Conservation (phyloP, 2,888 invertebrate genomes). For the Drosophila pseudotakahashii region DNA sequence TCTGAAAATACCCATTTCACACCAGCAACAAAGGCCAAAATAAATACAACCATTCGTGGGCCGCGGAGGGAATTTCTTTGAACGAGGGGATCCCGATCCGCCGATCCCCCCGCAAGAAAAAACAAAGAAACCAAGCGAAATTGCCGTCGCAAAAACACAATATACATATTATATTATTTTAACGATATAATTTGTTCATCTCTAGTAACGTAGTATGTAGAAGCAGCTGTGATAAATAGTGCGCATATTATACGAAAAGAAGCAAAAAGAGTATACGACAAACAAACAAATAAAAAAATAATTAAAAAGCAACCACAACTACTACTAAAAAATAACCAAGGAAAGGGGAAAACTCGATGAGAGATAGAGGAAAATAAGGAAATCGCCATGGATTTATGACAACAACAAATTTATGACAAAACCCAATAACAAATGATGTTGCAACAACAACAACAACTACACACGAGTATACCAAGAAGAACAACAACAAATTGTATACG, state of each 20-base stretch:
- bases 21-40: background rate
- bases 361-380: slow-evolving; percentile 12
- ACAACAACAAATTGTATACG: slow-evolving; percentile 40
- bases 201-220: slow-evolving; percentile 72
- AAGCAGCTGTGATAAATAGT: slow-evolving; percentile 81
- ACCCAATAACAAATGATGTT: slow-evolving; percentile 35
- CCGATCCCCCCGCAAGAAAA: slow-evolving; percentile 43
- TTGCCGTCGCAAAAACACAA: slow-evolving; percentile 62
- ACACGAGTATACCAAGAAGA: slow-evolving; percentile 56
- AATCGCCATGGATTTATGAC: slow-evolving; percentile 48
- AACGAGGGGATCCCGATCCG: slow-evolving; percentile 48
- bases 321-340: slow-evolving; percentile 16
- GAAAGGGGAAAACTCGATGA: slow-evolving; percentile 13
- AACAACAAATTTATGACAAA: slow-evolving; percentile 20
- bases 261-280: slow-evolving; percentile 72
- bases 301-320: slow-evolving; percentile 24
- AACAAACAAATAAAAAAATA: slow-evolving; percentile 29
- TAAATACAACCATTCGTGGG: slow-evolving; percentile 16
- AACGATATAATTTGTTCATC: slow-evolving; percentile 65
- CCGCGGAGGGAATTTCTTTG: slow-evolving; percentile 26
- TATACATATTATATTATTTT: slow-evolving; percentile 6
- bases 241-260: slow-evolving; percentile 75
- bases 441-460: slow-evolving; percentile 41
- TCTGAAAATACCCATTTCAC: background rate
- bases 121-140: background rate